Evolutionary conservation across 30 jellyfish, hydroid and myxozoan species (phyloP).

Genomic region (Aurelia sp.): DNA sequence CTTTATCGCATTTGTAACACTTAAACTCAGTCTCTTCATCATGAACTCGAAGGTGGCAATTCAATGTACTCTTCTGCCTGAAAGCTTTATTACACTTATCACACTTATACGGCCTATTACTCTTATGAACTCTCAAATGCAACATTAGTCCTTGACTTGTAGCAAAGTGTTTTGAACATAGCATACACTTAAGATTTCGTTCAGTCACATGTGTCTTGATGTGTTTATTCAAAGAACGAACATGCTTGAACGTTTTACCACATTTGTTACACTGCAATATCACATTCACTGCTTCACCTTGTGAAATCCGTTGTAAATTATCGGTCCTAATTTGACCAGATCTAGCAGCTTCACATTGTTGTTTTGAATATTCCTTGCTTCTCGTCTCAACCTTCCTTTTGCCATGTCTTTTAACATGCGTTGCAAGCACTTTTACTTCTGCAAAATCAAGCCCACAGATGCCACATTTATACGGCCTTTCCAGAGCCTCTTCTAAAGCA

Average conservation of each 20-base stretch:
- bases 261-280: background rate
- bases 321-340: too few relatives aligned
- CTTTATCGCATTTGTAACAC: background rate
- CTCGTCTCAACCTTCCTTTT: too few relatives aligned
- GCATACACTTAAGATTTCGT: background rate
- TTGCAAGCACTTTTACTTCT: background rate
- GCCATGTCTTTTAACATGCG: background rate
- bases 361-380: too few relatives aligned
- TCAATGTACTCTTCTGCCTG: background rate
- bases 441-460: background rate
- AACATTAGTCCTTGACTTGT: background rate
- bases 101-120: background rate
- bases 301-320: too few relatives aligned
- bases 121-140: background rate
- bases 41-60: background rate
- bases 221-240: background rate
- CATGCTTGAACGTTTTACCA: background rate
- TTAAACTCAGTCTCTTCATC: background rate
- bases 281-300: too few relatives aligned
- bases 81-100: conserved; percentile 2
- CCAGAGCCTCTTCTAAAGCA: background rate
- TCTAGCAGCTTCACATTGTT: too few relatives aligned
- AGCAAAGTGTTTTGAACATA: background rate
- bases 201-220: background rate
- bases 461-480: background rate